Evolutionary conservation across 2,113 vertebrate genomes (phyloP).

Genomic region (Austrofundulus limnaeus): DNA sequence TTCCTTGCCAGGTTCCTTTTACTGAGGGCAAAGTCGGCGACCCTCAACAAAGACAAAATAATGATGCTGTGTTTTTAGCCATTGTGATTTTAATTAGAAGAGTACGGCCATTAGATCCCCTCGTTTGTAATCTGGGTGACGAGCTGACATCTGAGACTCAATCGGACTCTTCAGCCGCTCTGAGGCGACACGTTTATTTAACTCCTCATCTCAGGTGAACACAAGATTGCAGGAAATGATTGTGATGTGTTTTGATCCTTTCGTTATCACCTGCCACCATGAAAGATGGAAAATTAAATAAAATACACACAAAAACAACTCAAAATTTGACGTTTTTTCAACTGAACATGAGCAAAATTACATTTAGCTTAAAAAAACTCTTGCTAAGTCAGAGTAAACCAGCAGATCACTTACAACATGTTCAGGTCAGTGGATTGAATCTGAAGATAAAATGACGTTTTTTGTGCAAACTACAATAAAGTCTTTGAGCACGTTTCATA

Average conservation of each 20-base stretch:
- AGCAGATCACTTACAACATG: constrained; percentile 17
- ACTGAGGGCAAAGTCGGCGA: constrained; percentile 48
- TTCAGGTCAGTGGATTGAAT: constrained; percentile 35
- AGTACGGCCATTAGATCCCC: constrained; percentile 67
- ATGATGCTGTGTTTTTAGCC: constrained; percentile 38
- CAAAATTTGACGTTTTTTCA: neutral
- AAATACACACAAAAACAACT: neutral
- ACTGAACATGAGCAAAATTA: neutral
- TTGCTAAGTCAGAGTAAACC: constrained; percentile 11
- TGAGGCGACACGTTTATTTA: constrained; percentile 38
- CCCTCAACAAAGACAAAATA: constrained; percentile 42
- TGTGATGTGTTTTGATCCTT: too few species aligned
- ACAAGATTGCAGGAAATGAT: neutral
- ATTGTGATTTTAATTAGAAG: constrained; percentile 72
- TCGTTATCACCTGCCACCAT: too few species aligned
- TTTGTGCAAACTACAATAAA: constrained; percentile 16
- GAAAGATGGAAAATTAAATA: too few species aligned
- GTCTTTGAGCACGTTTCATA: constrained; percentile 18
- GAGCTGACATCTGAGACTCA: constrained; percentile 56
- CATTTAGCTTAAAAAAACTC: neutral
- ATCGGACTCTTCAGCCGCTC: constrained; percentile 55
- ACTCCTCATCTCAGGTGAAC: constrained; percentile 32
- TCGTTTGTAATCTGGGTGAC: constrained; percentile 58
- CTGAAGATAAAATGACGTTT: constrained; percentile 40
- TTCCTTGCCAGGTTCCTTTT: constrained; percentile 46